These are phyloP conservation scores for Acleris cristana DNA, from an alignment of 2,888 invertebrate species.

Conservation along the genomic window DNA sequence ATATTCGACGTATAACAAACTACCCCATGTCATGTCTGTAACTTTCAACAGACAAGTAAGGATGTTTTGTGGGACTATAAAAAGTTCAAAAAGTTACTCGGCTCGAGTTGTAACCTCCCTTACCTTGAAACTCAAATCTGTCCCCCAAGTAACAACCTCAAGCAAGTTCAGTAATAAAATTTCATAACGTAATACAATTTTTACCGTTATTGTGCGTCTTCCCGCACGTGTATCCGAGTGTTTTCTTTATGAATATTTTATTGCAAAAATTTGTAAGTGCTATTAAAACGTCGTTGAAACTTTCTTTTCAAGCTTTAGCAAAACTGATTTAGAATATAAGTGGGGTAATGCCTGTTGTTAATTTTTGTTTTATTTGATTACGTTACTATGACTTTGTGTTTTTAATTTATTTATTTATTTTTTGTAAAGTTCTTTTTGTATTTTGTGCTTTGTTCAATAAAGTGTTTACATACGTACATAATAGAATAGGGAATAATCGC, in stretches of 20 bases:
- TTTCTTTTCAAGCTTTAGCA: slow-evolving; percentile 13
- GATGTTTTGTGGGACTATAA: slow-evolving; percentile 3
- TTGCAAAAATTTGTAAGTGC: slow-evolving; percentile 2
- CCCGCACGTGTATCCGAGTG: slow-evolving; percentile 20
- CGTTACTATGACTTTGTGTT: no score
- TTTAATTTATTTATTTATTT: no score
- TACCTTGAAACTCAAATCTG: slow-evolving; percentile 10
- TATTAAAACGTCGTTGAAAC: slow-evolving; percentile 6
- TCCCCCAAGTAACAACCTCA: slow-evolving; percentile 14
- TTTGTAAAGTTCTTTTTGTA: no score
- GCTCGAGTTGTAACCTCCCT: neutral
- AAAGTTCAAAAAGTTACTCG: slow-evolving; percentile 6
- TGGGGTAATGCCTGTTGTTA: neutral
- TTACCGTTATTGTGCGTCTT: slow-evolving; percentile 19
- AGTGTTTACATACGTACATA: no score
- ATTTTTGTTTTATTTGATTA: neutral
- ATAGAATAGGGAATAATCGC: no score
- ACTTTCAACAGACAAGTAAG: neutral
- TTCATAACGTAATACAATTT: slow-evolving; percentile 17
- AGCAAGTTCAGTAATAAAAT: slow-evolving; percentile 18
- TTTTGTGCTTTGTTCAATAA: no score
- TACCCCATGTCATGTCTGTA: no score
- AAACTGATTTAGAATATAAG: slow-evolving; percentile 10
- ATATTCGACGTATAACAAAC: no score
- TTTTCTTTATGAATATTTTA: slow-evolving; percentile 22